Base-by-base conservation (phyloP, 2,888 invertebrate species). In the Teleiodes luculella region DNA sequence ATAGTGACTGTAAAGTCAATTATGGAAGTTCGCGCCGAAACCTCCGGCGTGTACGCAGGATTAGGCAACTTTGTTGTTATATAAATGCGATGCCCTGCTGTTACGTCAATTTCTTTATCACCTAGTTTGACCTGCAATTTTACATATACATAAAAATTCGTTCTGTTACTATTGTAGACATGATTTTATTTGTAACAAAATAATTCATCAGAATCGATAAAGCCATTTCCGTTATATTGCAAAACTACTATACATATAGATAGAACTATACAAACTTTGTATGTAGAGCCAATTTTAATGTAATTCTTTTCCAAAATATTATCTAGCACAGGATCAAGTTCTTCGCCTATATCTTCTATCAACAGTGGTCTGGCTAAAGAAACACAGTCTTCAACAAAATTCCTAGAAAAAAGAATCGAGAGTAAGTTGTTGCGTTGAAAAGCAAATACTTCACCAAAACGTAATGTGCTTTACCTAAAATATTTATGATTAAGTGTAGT, bases 1-100 rank as follows among this genome's bases (percentile, higher is more conserved):
- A 95, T 94, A 0, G 97, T 97, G 1, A 97, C 97, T 37, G 97
- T 96, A 70, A 97, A 97, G 79, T 97, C 97, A 61, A 97, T 97
- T 43, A 97, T 93, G 8, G 96, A 95, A 8, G 95, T 94, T 55
- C 95, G 90, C 16, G 97, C 97, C 58, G 94, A 95, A 59, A 96
- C 91, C 86, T 97, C 97, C 1, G 97, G 97, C 0, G 96, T 95
- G 72, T 96, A 97, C 0, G 93, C 92, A 2, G 97, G 97, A 84
- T 97, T 97, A 0, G 96, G 94, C 35, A 97, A 80, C 78, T 96
- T 96, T 0, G 97, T 97, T 0, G 97, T 97, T 50, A 97, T 94
- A 72, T 96, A 97, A 64, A 96, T 88, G 62, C 93, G 92, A 68
- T 96, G 96, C 13, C 92, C 91, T 14, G 80, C 78, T 53, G 92